phyloP scores from a whole-genome alignment of 2,113 vertebrate species.

The Melanostigma gelatinosum region DNA sequence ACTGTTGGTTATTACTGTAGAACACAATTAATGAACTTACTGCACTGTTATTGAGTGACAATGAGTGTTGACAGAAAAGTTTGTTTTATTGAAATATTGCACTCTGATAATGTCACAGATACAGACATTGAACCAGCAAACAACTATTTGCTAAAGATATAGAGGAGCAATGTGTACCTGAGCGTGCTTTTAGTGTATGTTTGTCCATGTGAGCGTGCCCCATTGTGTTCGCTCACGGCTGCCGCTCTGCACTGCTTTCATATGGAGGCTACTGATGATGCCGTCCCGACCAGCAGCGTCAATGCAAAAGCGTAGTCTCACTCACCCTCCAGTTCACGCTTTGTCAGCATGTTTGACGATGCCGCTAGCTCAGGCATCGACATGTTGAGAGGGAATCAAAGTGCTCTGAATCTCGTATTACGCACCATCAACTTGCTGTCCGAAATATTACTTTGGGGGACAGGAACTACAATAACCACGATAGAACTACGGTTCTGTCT shows the following conservation, averaged over 20 bases:
- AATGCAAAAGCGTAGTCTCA: background rate
- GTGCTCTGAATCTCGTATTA: background rate
- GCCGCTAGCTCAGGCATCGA: background rate
- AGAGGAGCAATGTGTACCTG: background rate
- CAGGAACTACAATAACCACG: background rate
- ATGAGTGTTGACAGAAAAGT: background rate
- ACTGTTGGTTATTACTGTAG: background rate
- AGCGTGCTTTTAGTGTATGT: background rate
- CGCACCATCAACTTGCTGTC: background rate
- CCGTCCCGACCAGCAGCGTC: too few relatives aligned
- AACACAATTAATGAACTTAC: too few relatives aligned
- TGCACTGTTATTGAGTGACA: background rate
- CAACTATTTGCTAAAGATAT: background rate
- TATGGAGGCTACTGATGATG: background rate
- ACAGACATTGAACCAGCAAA: background rate
- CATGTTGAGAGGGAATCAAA: background rate
- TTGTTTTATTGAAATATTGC: constrained; percentile 2
- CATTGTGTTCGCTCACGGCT: background rate
- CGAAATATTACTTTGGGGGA: background rate
- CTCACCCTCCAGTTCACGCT: background rate
- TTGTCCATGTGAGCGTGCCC: background rate
- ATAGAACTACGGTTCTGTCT: background rate
- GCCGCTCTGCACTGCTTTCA: background rate
- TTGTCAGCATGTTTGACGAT: background rate
- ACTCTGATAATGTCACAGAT: background rate